These are phyloP conservation scores for Papilio aristodemus DNA, from an alignment of 1,140 invertebrate genomes.

Conservation along the genomic window DNA sequence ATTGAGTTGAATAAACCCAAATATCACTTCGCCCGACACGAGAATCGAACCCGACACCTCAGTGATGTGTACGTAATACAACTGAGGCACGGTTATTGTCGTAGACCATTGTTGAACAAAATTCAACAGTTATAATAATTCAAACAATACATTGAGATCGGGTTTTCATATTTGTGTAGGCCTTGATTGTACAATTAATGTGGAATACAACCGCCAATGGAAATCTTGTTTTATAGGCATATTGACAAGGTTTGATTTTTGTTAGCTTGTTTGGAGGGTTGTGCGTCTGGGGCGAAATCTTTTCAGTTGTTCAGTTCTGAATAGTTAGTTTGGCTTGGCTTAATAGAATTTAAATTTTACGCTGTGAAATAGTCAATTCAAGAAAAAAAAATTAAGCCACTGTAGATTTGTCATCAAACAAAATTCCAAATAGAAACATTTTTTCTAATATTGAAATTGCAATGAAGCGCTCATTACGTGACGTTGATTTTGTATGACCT, in stretches of 20 bases:
- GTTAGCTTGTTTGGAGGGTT: slow-evolving; percentile 31
- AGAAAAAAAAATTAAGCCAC: too few species aligned
- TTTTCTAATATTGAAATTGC: not conserved
- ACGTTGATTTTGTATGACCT: not conserved
- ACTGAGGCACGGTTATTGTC: too few species aligned
- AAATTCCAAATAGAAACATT: not conserved
- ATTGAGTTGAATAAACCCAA: too few species aligned
- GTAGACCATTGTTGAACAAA: slow-evolving; percentile 49
- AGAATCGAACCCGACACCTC: too few species aligned
- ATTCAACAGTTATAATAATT: slow-evolving; percentile 56
- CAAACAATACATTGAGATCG: slow-evolving; percentile 49
- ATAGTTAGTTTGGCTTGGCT: not conserved
- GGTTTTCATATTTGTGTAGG: slow-evolving; percentile 60
- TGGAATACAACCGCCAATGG: slow-evolving; percentile 34
- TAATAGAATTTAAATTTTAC: too few species aligned
- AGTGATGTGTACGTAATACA: too few species aligned
- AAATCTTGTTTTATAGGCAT: slow-evolving; percentile 43
- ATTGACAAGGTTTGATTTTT: slow-evolving; percentile 22
- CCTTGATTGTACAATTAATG: slow-evolving; percentile 60
- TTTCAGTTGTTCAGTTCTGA: slow-evolving; percentile 13
- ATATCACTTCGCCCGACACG: too few species aligned
- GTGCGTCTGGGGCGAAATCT: not conserved
- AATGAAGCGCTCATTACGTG: not conserved
- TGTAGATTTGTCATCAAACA: too few species aligned
- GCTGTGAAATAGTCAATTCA: too few species aligned